A percentile compares a stretch with the other conserved stretches of the same genome.
Evolutionary conservation across 1,140 invertebrate species (phyloP).

Genomic region (Aphaenogaster floridana): DNA sequence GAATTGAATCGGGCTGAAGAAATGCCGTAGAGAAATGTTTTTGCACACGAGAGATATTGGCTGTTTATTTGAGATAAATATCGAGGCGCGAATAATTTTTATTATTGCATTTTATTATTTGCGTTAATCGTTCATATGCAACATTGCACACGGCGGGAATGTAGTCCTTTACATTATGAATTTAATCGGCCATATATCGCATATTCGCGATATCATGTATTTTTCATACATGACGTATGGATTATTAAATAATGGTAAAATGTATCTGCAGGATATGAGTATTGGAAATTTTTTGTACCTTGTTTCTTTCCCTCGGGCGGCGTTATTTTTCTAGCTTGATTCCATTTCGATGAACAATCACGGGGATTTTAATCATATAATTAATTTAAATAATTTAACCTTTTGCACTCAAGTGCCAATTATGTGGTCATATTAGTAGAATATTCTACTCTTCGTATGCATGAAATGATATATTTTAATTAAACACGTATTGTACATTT

Average conservation of each 20-base stretch:
- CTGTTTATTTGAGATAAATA: background rate
- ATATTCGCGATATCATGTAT: conserved; percentile 33
- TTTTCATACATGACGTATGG: conserved; percentile 8
- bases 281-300: conserved; percentile 38
- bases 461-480: conserved; percentile 29
- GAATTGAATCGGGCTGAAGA: background rate
- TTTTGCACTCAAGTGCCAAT: conserved; percentile 26
- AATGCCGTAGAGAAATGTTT: background rate
- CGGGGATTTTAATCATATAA: background rate
- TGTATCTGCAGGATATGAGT: conserved; percentile 17
- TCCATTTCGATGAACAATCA: conserved; percentile 15
- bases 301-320: background rate
- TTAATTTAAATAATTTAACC: conserved; percentile 44
- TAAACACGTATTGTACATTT: background rate
- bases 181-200: conserved; percentile 26
- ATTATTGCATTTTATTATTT: background rate
- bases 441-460: background rate
- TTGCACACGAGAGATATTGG: background rate
- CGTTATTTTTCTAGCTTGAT: conserved; percentile 41
- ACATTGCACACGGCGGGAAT: background rate
- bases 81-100: background rate
- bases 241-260: conserved; percentile 50
- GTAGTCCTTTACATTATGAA: conserved; percentile 3
- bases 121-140: background rate
- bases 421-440: background rate